Evolutionary conservation across 2,113 vertebrate species (phyloP).

Genomic region (Burhinus bistriatus): DNA sequence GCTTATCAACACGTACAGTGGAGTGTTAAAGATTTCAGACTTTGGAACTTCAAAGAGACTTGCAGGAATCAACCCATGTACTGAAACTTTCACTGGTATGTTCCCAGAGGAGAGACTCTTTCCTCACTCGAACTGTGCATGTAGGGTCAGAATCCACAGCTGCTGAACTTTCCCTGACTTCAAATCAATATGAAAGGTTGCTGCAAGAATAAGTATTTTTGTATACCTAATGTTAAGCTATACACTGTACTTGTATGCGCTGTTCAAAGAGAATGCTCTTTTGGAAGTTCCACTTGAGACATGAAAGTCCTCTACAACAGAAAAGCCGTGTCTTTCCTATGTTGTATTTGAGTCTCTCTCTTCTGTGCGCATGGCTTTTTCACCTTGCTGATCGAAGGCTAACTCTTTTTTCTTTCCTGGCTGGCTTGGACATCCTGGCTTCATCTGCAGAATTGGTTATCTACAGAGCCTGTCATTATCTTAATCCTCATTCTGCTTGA

Average conservation of each 20-base stretch:
- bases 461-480: not conserved
- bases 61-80: slow-evolving; percentile 96
- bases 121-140: not conserved
- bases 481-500: not conserved
- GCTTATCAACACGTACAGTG: slow-evolving; percentile 98
- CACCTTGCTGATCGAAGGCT: not conserved
- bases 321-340: not conserved
- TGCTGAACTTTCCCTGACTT: slow-evolving; percentile 1
- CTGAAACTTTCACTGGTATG: slow-evolving; percentile 97
- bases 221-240: not conserved
- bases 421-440: not conserved
- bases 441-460: not conserved
- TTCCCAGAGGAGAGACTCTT: not conserved
- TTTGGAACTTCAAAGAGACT: slow-evolving; percentile 97
- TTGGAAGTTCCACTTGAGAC: not conserved
- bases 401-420: not conserved
- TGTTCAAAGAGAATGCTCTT: not conserved
- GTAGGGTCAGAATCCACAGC: not conserved
- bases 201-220: not conserved
- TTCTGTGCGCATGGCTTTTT: not conserved
- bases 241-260: not conserved
- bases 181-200: not conserved
- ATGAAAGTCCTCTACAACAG: not conserved
- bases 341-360: not conserved
- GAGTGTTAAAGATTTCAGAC: slow-evolving; percentile 97